These are phyloP conservation scores for Clunio marinus DNA, from an alignment of 2,888 invertebrate species.

Conservation along the genomic window DNA sequence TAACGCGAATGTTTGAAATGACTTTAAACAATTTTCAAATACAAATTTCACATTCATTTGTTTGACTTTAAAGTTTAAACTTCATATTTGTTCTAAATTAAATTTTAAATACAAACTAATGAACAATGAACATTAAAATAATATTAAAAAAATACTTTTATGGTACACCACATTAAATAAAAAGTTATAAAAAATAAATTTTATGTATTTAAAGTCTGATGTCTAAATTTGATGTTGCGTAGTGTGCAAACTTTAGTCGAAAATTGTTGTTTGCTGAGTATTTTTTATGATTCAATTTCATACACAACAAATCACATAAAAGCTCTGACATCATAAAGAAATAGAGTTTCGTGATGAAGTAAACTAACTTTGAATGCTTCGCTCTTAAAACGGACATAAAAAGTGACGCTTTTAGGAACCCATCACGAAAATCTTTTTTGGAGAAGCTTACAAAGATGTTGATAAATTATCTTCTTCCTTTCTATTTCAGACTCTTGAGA, in stretches of 20 bases:
- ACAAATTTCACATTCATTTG: no score
- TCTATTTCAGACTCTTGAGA: neutral
- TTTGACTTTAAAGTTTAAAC: no score
- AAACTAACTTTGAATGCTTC: no score
- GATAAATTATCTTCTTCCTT: conserved; percentile 2
- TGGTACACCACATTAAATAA: neutral
- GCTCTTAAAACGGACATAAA: neutral
- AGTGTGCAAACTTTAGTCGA: neutral
- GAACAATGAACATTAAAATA: no score
- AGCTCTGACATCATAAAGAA: no score
- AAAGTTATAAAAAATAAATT: neutral
- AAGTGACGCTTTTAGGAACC: neutral
- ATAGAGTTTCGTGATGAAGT: no score
- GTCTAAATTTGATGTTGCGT: neutral
- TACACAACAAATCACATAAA: neutral
- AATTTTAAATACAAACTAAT: no score
- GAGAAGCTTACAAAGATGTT: neutral
- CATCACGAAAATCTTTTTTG: neutral
- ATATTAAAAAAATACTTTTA: conserved; percentile 6
- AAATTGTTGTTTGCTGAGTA: neutral
- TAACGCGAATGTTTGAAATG: no score
- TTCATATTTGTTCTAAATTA: no score
- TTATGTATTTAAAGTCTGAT: neutral
- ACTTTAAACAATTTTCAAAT: no score
- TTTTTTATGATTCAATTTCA: no score